Base-by-base conservation (phyloP, 1,140 invertebrate genomes). In the Ruditapes philippinarum region DNA sequence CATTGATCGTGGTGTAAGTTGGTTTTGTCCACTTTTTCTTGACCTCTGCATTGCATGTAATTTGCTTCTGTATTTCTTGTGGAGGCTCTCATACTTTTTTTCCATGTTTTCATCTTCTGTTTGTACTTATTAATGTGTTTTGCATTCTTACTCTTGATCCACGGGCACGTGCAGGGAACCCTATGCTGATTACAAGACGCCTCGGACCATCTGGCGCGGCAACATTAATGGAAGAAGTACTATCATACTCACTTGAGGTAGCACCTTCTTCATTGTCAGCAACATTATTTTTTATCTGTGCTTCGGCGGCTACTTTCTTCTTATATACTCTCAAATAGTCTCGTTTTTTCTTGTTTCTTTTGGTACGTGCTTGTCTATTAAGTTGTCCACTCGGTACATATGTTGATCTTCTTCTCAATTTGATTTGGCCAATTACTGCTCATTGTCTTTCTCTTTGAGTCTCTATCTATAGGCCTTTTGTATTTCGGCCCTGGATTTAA, bases 401-500 rank as follows among this genome's bases (percentile, higher is more conserved):
- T 4, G 4, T 60, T 54, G 40, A 19, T 38, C n/a, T 78, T 7
- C 74, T 2, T 65, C 85, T 45, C 28, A 3, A 3, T 68, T 74
- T 87, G 78, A 73, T 68, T 65, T 87, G 14, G 45, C 31, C 31
- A 87, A 33, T 51, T 87, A 87, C 25, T 51, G 22, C 1, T 79
- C 85, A 36, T 62, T 65, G 54, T 79, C 42, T 51, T 78, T 74
- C 22, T 57, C 73, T 33, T 79, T 87, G 4, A 76, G 33, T 49
- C 85, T 62, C 38, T 87, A 54, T 49, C 85, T 78, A 49, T 87
- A 87, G 33, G 54, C 74, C 60, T 79, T 87, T 36, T 78, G 85
- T 3, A 87, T 87, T 51, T 87, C 85, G 0, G 85, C 85, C 25
- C 85, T 87, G n/a, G 73, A 73, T n/a, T 73, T 73, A n/a, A n/a